These are phyloP conservation scores for Peromyscus nudipes DNA, from an alignment of 2,797 vertebrate genomes.

Conservation along the genomic window DNA sequence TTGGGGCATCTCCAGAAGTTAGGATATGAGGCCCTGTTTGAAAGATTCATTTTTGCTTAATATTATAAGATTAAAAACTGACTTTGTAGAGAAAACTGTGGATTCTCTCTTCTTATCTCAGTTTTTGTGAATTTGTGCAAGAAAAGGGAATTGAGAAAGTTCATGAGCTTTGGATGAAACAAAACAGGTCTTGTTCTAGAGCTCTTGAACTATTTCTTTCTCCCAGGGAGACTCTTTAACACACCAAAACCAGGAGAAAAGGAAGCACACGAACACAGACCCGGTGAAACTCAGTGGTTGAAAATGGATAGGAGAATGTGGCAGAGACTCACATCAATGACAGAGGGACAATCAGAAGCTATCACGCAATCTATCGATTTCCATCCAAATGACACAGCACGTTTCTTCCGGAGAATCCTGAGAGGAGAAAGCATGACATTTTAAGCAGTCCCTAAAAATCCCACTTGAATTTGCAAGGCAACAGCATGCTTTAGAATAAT, in stretches of 20 bases:
- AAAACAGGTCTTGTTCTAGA: not conserved
- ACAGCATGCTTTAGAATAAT: not conserved
- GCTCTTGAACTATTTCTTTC: conserved; percentile 16
- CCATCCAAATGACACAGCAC: not conserved
- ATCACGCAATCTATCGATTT: not conserved
- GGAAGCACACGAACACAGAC: not conserved
- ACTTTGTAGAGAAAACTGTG: not conserved
- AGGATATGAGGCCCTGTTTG: not conserved
- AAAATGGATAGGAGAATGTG: not conserved
- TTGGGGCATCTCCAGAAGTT: not conserved
- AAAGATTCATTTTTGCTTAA: not conserved
- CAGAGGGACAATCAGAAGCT: not conserved
- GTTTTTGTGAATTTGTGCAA: not conserved
- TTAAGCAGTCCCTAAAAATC: not conserved
- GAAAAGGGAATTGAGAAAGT: not conserved
- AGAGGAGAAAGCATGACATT: not conserved
- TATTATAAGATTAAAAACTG: not conserved
- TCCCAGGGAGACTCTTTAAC: not conserved
- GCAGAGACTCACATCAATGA: not conserved
- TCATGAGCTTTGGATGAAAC: not conserved
- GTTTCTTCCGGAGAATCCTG: not conserved
- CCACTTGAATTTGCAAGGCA: conserved; percentile 19
- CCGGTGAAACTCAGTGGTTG: not conserved
- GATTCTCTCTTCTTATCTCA: not conserved
- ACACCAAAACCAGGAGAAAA: not conserved